Evolutionary conservation across 92 coral and sea anemone species (phyloP).

Genomic region (Plumapathes pennacea): DNA sequence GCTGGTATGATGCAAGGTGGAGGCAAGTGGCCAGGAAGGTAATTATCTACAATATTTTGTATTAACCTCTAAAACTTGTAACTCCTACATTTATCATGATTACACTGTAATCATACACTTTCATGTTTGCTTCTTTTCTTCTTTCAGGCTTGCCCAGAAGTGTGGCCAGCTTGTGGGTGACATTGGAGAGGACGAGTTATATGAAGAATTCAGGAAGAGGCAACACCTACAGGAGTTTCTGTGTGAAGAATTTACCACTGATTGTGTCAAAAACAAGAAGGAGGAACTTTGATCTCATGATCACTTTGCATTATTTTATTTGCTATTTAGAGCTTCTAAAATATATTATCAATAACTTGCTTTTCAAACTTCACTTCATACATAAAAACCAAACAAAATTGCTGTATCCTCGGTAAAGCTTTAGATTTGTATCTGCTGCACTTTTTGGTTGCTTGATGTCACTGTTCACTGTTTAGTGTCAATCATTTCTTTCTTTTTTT

Average conservation of each 20-base stretch:
- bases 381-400: no score
- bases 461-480: no score
- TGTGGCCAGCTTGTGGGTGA: slow-evolving; percentile 89
- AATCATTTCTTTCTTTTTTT: no score
- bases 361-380: no score
- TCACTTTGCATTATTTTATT: no score
- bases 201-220: slow-evolving; percentile 72
- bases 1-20: slow-evolving; percentile 99
- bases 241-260: slow-evolving; percentile 78
- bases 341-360: no score
- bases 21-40: slow-evolving; percentile 99
- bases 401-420: no score
- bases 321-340: no score
- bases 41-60: background rate
- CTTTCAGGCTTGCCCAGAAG: slow-evolving; percentile 68
- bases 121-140: background rate
- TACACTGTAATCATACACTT: background rate
- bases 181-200: slow-evolving; percentile 82
- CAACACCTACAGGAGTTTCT: slow-evolving; percentile 69
- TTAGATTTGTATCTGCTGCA: no score
- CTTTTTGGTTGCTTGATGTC: no score
- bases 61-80: background rate
- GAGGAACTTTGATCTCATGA: slow-evolving; percentile 29
- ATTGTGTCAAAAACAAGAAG: slow-evolving; percentile 69
- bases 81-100: background rate